These are phyloP conservation scores for Acanthurus lineatus DNA, from an alignment of 2,797 vertebrate genomes.

Conservation along the genomic window DNA sequence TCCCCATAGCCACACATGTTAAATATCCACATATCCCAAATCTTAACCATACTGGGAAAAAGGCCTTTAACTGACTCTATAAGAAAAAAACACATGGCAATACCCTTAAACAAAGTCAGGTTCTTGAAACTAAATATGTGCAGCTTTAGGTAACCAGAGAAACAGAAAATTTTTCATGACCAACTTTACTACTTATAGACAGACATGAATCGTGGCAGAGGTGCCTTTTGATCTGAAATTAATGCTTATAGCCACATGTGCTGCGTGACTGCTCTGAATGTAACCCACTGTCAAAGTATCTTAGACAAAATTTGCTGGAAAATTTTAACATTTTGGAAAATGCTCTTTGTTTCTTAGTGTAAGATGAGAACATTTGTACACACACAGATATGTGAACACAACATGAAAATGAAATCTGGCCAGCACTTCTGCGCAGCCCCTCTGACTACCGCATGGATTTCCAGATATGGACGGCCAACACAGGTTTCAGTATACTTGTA, in stretches of 20 bases:
- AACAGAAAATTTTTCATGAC: neutral
- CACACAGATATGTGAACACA: neutral
- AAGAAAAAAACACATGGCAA: slow-evolving; percentile 54
- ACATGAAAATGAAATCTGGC: neutral
- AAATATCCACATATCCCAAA: slow-evolving; percentile 53
- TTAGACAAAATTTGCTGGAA: neutral
- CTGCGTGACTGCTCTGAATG: neutral
- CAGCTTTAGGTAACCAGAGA: neutral
- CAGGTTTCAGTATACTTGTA: too few species aligned
- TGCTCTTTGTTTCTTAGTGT: neutral
- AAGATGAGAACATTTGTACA: neutral
- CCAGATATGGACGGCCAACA: neutral
- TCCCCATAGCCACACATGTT: slow-evolving; percentile 43
- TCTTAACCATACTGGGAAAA: slow-evolving; percentile 33
- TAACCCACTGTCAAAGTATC: neutral
- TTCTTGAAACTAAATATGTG: slow-evolving; percentile 18
- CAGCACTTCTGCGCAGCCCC: neutral
- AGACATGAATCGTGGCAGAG: neutral
- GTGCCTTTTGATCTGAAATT: slow-evolving; percentile 24
- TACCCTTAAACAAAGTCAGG: slow-evolving; percentile 13
- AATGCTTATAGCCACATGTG: slow-evolving; percentile 10
- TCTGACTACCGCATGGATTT: neutral
- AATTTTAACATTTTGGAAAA: slow-evolving; percentile 1
- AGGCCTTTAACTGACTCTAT: slow-evolving; percentile 19
- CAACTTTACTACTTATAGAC: neutral